Conservation (phyloP, 2,888 invertebrate species). For the Cremastinae sp. region DNA sequence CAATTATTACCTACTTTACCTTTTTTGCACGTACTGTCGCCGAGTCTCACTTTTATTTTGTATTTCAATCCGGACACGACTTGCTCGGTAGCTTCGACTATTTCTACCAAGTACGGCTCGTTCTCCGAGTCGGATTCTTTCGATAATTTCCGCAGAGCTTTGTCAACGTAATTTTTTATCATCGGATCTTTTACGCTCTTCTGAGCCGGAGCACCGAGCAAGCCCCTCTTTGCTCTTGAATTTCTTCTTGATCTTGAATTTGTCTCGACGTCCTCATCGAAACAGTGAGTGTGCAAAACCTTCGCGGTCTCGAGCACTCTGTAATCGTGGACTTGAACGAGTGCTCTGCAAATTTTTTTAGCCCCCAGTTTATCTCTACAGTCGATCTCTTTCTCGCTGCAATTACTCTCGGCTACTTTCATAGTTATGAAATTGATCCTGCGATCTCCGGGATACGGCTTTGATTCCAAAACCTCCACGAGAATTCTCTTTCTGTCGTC, state of each 20-base stretch:
- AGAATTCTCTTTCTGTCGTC: conserved; percentile 81
- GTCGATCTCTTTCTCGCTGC: conserved; percentile 69
- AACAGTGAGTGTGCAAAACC: conserved; percentile 82
- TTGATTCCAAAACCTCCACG: conserved; percentile 80
- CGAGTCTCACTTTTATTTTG: conserved; percentile 83
- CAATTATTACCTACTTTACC: conserved; percentile 71
- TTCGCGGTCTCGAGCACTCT: conserved; percentile 75
- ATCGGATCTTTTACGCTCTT: conserved; percentile 63
- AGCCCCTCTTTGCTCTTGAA: conserved; percentile 36
- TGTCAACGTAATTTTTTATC: conserved; percentile 60
- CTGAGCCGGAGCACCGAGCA: conserved; percentile 59
- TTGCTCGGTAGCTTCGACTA: conserved; percentile 81
- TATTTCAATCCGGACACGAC: conserved; percentile 83
- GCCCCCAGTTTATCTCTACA: conserved; percentile 65
- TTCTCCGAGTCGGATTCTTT: conserved; percentile 61
- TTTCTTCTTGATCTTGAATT: conserved; percentile 33
- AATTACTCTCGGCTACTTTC: conserved; percentile 80
- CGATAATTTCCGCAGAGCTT: conserved; percentile 68
- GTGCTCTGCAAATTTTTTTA: conserved; percentile 82
- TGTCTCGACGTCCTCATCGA: too few species aligned
- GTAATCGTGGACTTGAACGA: conserved; percentile 79
- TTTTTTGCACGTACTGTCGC: conserved; percentile 82
- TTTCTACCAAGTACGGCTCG: conserved; percentile 76
- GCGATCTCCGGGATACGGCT: conserved; percentile 76
- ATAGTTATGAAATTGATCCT: conserved; percentile 79